Conservation (phyloP, 2,888 invertebrate genomes). For the Conops quadrifasciatus region DNA sequence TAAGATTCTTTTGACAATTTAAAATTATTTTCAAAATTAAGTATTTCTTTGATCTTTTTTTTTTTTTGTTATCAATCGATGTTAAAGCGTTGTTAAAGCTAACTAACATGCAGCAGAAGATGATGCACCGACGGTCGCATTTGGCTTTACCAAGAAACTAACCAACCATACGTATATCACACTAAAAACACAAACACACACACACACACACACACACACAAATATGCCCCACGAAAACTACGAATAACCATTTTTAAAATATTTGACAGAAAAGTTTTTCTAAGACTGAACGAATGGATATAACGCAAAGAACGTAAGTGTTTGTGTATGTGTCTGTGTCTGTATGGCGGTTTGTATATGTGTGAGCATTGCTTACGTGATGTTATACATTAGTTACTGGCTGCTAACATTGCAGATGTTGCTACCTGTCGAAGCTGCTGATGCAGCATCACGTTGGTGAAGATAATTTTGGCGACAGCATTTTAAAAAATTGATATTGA, state of each 20-base stretch:
- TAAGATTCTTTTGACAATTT: no score
- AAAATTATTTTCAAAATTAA: no score
- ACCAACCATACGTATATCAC: neutral
- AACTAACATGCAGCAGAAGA: neutral
- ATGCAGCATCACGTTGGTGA: conserved; percentile 33
- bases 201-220: neutral
- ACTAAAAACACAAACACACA: neutral
- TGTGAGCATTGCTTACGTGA: conserved; percentile 25
- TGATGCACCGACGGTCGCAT: no score
- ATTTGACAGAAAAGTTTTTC: neutral
- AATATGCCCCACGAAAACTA: neutral
- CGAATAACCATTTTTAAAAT: neutral
- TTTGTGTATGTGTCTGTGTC: conserved; percentile 2
- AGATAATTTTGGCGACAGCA: conserved; percentile 34
- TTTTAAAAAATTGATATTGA: conserved; percentile 37
- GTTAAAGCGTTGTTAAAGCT: neutral
- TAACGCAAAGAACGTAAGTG: neutral
- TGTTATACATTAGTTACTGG: no score
- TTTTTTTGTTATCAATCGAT: no score
- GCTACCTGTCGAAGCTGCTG: conserved; percentile 26
- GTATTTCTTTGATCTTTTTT: no score
- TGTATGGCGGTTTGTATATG: conserved; percentile 8
- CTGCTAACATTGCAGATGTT: neutral
- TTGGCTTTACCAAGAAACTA: no score
- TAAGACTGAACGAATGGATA: neutral